These are phyloP conservation scores for Calameuta filiformis DNA, from an alignment of 2,888 invertebrate species.

Conservation along the genomic window DNA sequence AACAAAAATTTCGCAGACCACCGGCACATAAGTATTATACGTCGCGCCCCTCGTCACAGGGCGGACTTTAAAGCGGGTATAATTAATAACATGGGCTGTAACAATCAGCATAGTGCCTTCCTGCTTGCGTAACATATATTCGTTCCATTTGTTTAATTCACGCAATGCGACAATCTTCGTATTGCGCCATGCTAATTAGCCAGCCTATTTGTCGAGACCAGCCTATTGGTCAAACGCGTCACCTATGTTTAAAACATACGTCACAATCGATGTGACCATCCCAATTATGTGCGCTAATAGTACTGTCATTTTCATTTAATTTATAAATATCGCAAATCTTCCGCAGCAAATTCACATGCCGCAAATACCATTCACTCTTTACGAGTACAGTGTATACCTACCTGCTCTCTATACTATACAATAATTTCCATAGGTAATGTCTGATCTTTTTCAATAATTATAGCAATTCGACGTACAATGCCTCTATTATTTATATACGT, in stretches of 20 bases:
- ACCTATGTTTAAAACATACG: not conserved
- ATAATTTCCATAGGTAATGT: not conserved
- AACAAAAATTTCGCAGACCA: not conserved
- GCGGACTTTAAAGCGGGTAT: conserved; percentile 9
- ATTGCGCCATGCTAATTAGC: not conserved
- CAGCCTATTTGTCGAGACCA: not conserved
- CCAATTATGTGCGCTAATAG: not conserved
- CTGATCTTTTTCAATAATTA: not conserved
- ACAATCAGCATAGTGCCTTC: conserved; percentile 20
- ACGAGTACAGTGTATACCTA: not conserved
- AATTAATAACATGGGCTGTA: conserved; percentile 18
- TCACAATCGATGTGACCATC: not conserved
- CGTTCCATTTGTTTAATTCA: conserved; percentile 10
- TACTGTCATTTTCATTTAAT: not conserved
- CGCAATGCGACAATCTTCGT: not conserved
- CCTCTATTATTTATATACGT: not conserved
- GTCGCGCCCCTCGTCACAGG: not conserved
- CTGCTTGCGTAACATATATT: conserved; percentile 16
- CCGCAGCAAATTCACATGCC: not conserved
- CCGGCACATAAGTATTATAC: not conserved
- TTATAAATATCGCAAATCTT: not conserved
- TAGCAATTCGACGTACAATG: not conserved
- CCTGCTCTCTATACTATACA: not conserved
- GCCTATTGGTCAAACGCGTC: not conserved
- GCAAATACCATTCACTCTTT: not conserved